These are phyloP conservation scores for Lagodon rhomboides DNA, from an alignment of 2,797 vertebrate species.

Conservation along the genomic window DNA sequence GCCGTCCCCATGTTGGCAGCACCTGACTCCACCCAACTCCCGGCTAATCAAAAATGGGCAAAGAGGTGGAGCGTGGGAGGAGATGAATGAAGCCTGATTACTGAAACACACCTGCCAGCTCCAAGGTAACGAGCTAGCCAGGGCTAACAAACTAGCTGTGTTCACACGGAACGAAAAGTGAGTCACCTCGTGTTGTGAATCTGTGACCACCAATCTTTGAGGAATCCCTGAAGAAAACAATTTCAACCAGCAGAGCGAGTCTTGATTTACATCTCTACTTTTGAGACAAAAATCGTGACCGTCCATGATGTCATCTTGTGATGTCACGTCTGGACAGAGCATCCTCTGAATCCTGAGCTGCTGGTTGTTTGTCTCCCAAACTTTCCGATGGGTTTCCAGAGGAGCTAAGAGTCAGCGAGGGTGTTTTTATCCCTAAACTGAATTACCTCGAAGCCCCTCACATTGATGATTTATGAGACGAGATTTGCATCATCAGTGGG, in stretches of 20 bases:
- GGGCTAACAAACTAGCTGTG: too few relatives aligned
- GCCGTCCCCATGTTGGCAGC: too few relatives aligned
- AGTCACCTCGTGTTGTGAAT: too few relatives aligned
- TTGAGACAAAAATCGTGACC: not conserved
- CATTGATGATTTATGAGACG: slow-evolving; percentile 46
- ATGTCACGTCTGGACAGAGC: not conserved
- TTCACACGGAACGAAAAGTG: too few relatives aligned
- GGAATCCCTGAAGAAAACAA: not conserved
- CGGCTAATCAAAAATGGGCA: too few relatives aligned
- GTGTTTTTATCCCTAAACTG: slow-evolving; percentile 35
- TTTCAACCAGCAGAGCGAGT: too few relatives aligned
- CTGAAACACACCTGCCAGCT: too few relatives aligned
- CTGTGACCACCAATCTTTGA: not conserved
- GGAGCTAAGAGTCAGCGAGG: slow-evolving; percentile 8
- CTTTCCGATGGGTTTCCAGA: slow-evolving; percentile 20
- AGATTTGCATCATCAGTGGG: slow-evolving; percentile 38
- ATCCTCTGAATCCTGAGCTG: not conserved
- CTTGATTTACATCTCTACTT: not conserved
- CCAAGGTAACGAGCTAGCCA: too few relatives aligned
- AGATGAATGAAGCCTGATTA: too few relatives aligned
- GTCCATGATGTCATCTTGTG: not conserved
- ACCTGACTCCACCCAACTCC: too few relatives aligned
- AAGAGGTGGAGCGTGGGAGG: too few relatives aligned
- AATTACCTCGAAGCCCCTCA: slow-evolving; percentile 33
- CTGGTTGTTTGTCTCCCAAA: slow-evolving; percentile 3